Conservation (phyloP, 2,797 vertebrate genomes). For the Mus minutoides region DNA sequence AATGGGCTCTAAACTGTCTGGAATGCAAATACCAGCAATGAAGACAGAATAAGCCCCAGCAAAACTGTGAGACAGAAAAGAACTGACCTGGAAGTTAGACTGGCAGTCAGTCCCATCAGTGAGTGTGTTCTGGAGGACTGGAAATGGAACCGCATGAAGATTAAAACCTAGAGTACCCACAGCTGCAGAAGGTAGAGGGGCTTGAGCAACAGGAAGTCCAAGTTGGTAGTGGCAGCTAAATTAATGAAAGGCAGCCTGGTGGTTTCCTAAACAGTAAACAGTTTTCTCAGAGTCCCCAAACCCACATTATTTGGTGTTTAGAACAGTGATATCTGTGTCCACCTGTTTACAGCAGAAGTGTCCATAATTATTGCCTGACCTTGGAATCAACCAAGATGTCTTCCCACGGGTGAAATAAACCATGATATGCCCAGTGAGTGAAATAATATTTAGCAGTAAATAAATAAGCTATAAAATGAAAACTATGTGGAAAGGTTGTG, state of each 20-base stretch:
- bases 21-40: neutral
- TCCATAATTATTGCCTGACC: neutral
- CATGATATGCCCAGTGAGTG: neutral
- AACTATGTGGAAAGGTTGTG: neutral
- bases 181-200: neutral
- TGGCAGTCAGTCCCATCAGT: neutral
- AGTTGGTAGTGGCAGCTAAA: neutral
- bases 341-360: neutral
- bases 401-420: neutral
- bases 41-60: neutral
- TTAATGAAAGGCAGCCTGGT: neutral
- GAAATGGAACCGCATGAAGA: neutral
- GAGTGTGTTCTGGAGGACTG: neutral
- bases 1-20: neutral
- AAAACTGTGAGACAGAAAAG: neutral
- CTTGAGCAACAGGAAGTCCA: neutral
- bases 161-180: neutral
- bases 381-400: neutral
- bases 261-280: neutral
- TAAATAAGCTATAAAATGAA: neutral
- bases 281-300: neutral
- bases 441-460: neutral
- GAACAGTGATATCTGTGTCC: neutral
- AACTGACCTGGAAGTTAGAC: neutral
- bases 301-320: neutral